Percentiles rank a stretch among this genome's conserved stretches.
Conservation (phyloP, 2,113 vertebrate species). For the Psittacus erithacus region DNA sequence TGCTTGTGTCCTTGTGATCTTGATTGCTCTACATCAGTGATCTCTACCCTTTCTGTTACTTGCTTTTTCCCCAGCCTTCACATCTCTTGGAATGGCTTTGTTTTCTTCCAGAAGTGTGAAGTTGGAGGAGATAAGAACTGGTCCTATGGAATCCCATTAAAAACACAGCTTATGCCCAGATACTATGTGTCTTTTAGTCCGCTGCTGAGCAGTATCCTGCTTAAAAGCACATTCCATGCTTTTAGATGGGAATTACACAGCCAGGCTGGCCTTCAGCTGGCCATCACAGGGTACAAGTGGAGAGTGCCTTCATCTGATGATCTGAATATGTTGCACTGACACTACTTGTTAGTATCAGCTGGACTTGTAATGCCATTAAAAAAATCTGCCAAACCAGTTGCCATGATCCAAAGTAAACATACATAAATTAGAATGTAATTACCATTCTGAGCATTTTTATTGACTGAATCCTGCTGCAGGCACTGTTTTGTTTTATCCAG, state of each 20-base stretch:
- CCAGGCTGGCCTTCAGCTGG: background rate
- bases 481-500: background rate
- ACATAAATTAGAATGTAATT: background rate
- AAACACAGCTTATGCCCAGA: background rate
- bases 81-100: background rate
- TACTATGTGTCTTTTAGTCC: background rate
- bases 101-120: background rate
- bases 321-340: background rate
- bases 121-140: background rate
- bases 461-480: background rate
- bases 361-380: background rate
- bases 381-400: background rate
- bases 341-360: background rate
- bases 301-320: background rate
- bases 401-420: background rate
- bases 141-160: background rate
- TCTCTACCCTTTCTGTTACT: background rate
- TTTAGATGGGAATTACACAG: background rate
- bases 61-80: background rate
- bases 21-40: background rate
- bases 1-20: background rate
- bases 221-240: fast-evolving
- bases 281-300: too few relatives aligned
- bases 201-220: background rate
- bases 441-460: background rate